phyloP scores from a whole-genome alignment of 2,113 vertebrate genomes.

The Redunca redunca region DNA sequence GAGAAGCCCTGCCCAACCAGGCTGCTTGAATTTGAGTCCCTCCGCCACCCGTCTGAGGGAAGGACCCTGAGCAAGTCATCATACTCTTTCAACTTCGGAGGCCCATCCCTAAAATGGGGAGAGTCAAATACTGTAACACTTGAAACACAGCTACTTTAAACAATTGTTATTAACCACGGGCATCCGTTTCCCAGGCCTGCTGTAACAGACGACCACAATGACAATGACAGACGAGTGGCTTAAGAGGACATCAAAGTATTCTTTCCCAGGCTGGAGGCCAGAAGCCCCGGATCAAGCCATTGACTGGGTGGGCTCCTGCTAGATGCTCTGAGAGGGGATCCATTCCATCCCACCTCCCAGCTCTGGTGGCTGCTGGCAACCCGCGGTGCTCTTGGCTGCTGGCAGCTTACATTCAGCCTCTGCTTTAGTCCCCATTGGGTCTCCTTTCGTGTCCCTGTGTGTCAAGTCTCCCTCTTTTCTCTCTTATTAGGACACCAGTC shows the following conservation, averaged over 20 bases:
- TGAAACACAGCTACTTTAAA: background rate
- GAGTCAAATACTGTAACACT: background rate
- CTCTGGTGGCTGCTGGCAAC: background rate
- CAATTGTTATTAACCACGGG: background rate
- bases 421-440: too few relatives aligned
- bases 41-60: background rate
- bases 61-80: background rate
- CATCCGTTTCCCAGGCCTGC: background rate
- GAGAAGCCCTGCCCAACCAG: background rate
- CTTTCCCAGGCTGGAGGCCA: background rate
- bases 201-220: background rate
- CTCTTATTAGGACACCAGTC: background rate
- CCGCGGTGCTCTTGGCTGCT: rapidly evolving
- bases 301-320: background rate
- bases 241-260: background rate
- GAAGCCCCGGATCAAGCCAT: background rate
- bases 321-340: background rate
- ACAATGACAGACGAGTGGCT: rapidly evolving
- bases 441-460: background rate
- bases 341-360: background rate
- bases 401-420: background rate
- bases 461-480: background rate
- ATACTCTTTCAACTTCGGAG: background rate
- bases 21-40: background rate
- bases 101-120: background rate